A percentile compares a stretch with the other conserved stretches of the same genome.
Evolutionary conservation across 2,113 vertebrate genomes (phyloP).

Genomic region (Amphiprion percula): DNA sequence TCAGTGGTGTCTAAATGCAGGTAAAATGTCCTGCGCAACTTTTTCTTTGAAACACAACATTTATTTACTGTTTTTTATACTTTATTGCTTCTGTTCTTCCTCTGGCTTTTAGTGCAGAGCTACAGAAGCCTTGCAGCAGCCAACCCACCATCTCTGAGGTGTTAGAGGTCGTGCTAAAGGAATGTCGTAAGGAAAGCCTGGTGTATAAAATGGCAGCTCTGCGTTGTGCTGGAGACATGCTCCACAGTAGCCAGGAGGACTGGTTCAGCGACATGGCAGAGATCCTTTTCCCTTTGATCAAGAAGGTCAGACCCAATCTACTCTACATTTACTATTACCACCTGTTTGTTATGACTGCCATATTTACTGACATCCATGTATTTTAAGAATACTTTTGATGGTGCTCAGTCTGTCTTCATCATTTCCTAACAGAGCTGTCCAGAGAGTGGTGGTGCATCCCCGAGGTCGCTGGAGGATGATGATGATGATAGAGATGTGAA

Average conservation of each 20-base stretch:
- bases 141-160: conserved; percentile 89
- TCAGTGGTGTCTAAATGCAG: conserved; percentile 92
- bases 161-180: conserved; percentile 91
- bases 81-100: not conserved
- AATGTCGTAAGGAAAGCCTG: conserved; percentile 92
- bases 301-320: conserved; percentile 86
- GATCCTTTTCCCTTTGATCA: conserved; percentile 93
- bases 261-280: conserved; percentile 90
- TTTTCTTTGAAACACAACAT: not conserved
- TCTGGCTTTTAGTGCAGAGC: conserved; percentile 78
- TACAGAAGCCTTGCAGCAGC: conserved; percentile 86
- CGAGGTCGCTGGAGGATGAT: conserved; percentile 78
- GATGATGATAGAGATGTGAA: conserved; percentile 86
- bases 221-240: conserved; percentile 87
- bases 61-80: not conserved
- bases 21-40: conserved; percentile 73
- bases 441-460: conserved; percentile 74
- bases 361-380: not conserved
- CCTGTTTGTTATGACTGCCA: not conserved
- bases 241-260: conserved; percentile 91
- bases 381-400: not conserved
- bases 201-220: conserved; percentile 93
- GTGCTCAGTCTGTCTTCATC: not conserved
- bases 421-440: conserved; percentile 85
- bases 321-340: not conserved